These are phyloP conservation scores for Heliconius hewitsoni DNA, from an alignment of 1,140 invertebrate species.

Conservation along the genomic window DNA sequence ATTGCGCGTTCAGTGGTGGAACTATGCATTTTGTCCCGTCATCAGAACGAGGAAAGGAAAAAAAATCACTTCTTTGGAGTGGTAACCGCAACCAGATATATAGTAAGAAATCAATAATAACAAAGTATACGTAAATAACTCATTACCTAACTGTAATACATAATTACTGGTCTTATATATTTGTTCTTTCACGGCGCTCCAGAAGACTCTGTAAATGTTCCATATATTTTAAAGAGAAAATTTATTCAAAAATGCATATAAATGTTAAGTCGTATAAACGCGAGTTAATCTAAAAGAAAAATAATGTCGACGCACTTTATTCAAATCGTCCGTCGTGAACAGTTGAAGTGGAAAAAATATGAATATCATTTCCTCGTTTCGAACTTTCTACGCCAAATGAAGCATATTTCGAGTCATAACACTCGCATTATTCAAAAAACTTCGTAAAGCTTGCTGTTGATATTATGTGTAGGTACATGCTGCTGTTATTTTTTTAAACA, in stretches of 20 bases:
- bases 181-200: background rate
- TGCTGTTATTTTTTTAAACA: background rate
- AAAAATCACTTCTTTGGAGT: too few species aligned
- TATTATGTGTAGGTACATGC: background rate
- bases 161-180: background rate
- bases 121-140: too few species aligned
- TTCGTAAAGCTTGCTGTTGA: conserved; percentile 42
- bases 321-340: conserved; percentile 66
- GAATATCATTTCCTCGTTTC: conserved; percentile 76
- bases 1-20: too few species aligned
- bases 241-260: conserved; percentile 10
- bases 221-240: background rate
- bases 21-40: too few species aligned
- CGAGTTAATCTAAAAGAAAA: conserved; percentile 43
- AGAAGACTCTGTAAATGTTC: background rate
- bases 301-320: conserved; percentile 64
- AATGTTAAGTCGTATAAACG: conserved; percentile 28
- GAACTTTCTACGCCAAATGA: conserved; percentile 77
- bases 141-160: too few species aligned
- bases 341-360: conserved; percentile 78
- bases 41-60: too few species aligned
- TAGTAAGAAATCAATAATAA: too few species aligned
- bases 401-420: conserved; percentile 77
- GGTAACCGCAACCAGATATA: too few species aligned
- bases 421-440: conserved; percentile 76